phyloP scores from a whole-genome alignment of 2,113 vertebrate species.

The Sigmodon hispidus region DNA sequence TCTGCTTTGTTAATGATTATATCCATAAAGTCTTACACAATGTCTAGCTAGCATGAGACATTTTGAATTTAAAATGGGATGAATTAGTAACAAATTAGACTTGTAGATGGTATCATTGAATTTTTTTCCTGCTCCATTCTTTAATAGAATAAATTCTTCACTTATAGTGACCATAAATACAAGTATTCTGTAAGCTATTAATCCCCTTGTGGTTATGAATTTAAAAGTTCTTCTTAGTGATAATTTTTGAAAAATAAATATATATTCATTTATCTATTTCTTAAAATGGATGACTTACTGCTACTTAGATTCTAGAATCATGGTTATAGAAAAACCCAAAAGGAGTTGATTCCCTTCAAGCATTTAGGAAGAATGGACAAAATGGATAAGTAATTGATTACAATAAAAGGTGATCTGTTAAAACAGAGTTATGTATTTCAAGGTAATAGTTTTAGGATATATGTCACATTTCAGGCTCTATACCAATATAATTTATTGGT shows the following conservation, averaged over 20 bases:
- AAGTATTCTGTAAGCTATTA: background rate
- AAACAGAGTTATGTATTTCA: background rate
- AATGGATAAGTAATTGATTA: background rate
- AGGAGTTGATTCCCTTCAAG: background rate
- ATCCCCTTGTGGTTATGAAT: background rate
- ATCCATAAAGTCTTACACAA: background rate
- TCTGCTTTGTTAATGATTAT: background rate
- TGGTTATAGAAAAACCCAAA: background rate
- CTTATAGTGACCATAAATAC: background rate
- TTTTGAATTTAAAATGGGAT: background rate
- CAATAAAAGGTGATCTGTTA: background rate
- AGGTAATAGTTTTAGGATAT: background rate
- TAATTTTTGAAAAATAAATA: constrained; percentile 15
- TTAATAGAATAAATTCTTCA: background rate
- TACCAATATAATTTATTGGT: background rate
- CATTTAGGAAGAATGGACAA: background rate
- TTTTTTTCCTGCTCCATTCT: background rate
- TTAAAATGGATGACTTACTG: background rate
- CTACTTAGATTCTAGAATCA: background rate
- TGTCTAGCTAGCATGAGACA: background rate
- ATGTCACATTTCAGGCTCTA: background rate
- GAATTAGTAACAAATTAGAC: background rate
- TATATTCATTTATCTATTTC: background rate
- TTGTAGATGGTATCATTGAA: background rate
- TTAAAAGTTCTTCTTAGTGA: background rate